Base-by-base conservation (phyloP, 2,113 vertebrate species). In the Chloroceryle aenea region DNA sequence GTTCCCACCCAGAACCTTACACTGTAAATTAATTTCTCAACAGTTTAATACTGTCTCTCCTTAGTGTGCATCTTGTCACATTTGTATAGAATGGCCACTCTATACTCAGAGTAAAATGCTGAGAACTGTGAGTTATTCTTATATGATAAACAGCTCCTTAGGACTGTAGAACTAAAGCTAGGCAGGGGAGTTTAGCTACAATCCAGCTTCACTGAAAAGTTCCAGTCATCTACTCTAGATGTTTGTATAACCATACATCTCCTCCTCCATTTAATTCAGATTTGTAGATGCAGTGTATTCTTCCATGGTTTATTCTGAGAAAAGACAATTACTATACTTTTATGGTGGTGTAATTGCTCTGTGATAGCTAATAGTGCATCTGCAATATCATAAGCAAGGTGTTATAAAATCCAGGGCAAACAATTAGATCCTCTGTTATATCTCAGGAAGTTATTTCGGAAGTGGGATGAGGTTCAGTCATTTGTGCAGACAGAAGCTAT, bases 341-440 rank as follows among this genome's bases (percentile, higher is more conserved):
- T 75, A 89, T 79, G 69, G 64, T 67, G 27, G 34, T 68, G 48
- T 79, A 94, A 93, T 95, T 92, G 64, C 59, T 93, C 47, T 62
- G 3, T 78, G 92, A 93, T 62, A 90, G 77, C 86, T 95, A 93
- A 94, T 88, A 96, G 94, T 88, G 34, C 55, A 80, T 90, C 83
- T 84, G 95, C 64, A 78, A 25, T 87, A 82, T 93, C 73, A 71
- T 87, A 84, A 75, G 73, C 45, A 45, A 34, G 29, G 43, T 17
- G 36, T 64, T 89, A 68, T 77, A 77, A 95, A 96, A 90, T 53
- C 30, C 72, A 93, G 50, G 45, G 69, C 83, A 90, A 95, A 79
- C 53, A 79, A 90, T 90, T 94, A 77, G 43, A 45, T 58, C 29
- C 15, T 59, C 47, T 74, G n/a, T 86, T 88, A 72, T 61, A 86